These are phyloP conservation scores for Asbolus verrucosus DNA, from an alignment of 1,140 invertebrate genomes.

Conservation along the genomic window DNA sequence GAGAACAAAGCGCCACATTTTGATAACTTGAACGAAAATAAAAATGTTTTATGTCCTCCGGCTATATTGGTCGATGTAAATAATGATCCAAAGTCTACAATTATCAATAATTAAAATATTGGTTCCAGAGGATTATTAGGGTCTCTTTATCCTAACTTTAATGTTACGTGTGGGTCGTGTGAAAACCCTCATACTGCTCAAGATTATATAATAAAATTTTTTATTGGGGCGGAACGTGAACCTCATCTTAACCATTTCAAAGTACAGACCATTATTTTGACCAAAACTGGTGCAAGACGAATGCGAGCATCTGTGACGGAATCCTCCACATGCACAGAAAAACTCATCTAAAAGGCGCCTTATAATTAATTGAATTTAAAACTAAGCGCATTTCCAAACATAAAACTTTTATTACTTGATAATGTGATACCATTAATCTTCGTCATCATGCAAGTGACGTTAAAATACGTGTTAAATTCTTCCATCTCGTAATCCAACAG, in stretches of 20 bases:
- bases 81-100: neutral
- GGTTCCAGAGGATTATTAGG: too few relatives aligned
- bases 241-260: too few relatives aligned
- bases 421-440: conserved; percentile 42
- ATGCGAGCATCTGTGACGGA: neutral
- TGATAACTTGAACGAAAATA: neutral
- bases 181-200: too few relatives aligned
- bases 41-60: neutral
- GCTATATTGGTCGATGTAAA: neutral
- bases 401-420: conserved; percentile 37
- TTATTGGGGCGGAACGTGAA: too few relatives aligned
- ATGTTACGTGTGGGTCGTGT: too few relatives aligned
- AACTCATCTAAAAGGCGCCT: conserved; percentile 17
- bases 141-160: too few relatives aligned
- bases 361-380: conserved; percentile 16
- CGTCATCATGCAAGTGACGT: conserved; percentile 16
- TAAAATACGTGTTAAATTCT: conserved; percentile 39
- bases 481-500: conserved; percentile 35
- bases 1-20: neutral
- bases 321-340: too few relatives aligned
- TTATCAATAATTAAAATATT: neutral
- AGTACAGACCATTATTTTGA: too few relatives aligned
- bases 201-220: too few relatives aligned
- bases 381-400: conserved; percentile 5
- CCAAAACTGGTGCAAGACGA: conserved; percentile 1